Evolutionary conservation across 2,113 vertebrate genomes (phyloP).

Genomic region (Epinephelus lanceolatus): DNA sequence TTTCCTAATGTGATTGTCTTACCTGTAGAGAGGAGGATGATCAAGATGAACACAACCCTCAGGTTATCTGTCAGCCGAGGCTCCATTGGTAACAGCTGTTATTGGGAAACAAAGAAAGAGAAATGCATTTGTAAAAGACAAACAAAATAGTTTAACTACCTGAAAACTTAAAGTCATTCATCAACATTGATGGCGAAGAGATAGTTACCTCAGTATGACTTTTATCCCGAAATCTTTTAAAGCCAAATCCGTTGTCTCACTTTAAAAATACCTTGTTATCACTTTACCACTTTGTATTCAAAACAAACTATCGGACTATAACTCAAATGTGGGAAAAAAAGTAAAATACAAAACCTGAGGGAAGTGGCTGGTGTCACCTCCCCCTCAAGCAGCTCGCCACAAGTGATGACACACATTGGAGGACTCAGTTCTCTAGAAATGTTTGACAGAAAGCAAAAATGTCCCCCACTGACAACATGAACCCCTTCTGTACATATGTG

Average conservation of each 20-base stretch:
- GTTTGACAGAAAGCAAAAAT: neutral
- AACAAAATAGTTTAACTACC: slow-evolving; percentile 1
- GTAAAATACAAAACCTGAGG: neutral
- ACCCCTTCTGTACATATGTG: neutral
- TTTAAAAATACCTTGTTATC: neutral
- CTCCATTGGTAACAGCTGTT: slow-evolving; percentile 46
- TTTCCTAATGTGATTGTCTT: slow-evolving; percentile 1
- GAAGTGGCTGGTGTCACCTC: slow-evolving; percentile 25
- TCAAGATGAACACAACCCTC: slow-evolving; percentile 39
- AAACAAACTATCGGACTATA: neutral
- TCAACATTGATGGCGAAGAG: neutral
- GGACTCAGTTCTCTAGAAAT: slow-evolving; percentile 8
- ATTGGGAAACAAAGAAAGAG: slow-evolving; percentile 7
- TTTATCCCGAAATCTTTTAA: neutral
- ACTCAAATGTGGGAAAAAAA: neutral
- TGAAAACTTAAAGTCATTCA: neutral
- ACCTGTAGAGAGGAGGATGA: slow-evolving; percentile 58
- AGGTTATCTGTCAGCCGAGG: neutral
- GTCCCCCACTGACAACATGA: neutral
- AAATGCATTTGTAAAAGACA: slow-evolving; percentile 18
- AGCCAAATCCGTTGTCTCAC: neutral
- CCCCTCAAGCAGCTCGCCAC: neutral
- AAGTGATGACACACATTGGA: slow-evolving; percentile 5
- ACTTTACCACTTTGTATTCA: neutral
- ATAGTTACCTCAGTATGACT: neutral